Base-by-base conservation (phyloP, 2,888 invertebrate species). In the Synanthedon tipuliformis region DNA sequence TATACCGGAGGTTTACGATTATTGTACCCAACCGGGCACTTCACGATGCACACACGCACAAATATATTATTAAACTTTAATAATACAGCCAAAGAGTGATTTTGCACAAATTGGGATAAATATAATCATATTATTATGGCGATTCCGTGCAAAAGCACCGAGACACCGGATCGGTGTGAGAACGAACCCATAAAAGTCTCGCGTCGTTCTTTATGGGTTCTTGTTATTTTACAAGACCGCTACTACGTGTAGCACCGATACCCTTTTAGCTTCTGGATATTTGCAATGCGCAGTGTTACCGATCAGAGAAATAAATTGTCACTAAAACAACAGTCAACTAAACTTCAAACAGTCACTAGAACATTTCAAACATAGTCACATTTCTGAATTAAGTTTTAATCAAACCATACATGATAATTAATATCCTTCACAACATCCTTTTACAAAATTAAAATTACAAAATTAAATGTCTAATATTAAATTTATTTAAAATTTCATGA, bases 101-200 rank as follows among this genome's bases (percentile, higher is more conserved):
- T 34, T 45, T 45, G 45, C 13, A n/a, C 11, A 45, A 45, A 45
- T 45, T 45, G 15, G 13, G 13, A 45, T 45, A 13, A 45, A 45
- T 12, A 45, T 45, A 15, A 15, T n/a, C 13, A n/a, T 45, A 5
- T 45, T 49, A 23, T 49, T 51, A 51, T 55, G 67, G 63, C 63
- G 64, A 67, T 69, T 65, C 65, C 51, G 52, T 62, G 68, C 66
- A 65, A 69, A 68, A 66, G 56, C 52, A 62, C 60, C 59, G 52
- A 59, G 73, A 69, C 68, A 73, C 65, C 63, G 65, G 69, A 73
- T 68, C 68, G 64, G 64, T 73, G 75, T 75, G 78, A 70, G 73
- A 76, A 75, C 69, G 64, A 64, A 64, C 62, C 67, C 68, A 75
- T 76, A 77, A 77, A 77, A 65, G 71, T 69, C 69, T 57, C 56